phyloP scores from a whole-genome alignment of 1,140 invertebrate genomes.

The Probaryconus sp. region DNA sequence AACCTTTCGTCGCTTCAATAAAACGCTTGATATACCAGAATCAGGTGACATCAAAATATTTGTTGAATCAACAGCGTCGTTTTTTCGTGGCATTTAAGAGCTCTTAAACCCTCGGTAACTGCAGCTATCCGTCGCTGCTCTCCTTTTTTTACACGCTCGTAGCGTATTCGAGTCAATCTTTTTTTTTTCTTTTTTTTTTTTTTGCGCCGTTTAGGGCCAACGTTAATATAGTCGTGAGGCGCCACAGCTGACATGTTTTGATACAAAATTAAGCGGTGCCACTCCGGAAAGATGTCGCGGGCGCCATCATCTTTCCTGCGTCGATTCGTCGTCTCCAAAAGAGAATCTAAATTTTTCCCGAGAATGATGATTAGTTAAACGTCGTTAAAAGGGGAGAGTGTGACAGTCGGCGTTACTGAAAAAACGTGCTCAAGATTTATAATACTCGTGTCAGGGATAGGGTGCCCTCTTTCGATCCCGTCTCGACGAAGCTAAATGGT shows the following conservation, averaged over 20 bases:
- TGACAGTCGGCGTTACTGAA: conserved; percentile 54
- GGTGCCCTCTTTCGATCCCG: conserved; percentile 45
- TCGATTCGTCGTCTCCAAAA: conserved; percentile 45
- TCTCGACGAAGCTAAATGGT: conserved; percentile 40
- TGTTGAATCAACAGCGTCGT: conserved; percentile 1
- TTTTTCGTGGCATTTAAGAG: neutral
- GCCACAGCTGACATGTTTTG: conserved; percentile 57
- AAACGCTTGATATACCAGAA: too few relatives aligned
- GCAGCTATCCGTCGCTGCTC: too few relatives aligned
- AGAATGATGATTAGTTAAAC: conserved; percentile 65
- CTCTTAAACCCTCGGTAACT: neutral
- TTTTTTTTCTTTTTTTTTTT: conserved; percentile 27
- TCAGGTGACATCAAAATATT: neutral
- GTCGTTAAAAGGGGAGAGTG: conserved; percentile 58
- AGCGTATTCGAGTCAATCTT: neutral
- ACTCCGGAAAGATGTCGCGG: conserved; percentile 9
- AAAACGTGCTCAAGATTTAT: conserved; percentile 59
- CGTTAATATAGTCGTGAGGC: conserved; percentile 43
- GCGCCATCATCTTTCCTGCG: conserved; percentile 36
- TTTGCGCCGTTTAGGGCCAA: neutral
- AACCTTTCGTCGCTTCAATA: too few relatives aligned
- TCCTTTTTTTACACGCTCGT: conserved; percentile 14
- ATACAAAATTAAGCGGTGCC: conserved; percentile 61
- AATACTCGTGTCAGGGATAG: conserved; percentile 41
- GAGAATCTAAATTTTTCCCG: conserved; percentile 57